Base-by-base conservation (phyloP, 2,113 vertebrate genomes). In the Eclectus roratus region DNA sequence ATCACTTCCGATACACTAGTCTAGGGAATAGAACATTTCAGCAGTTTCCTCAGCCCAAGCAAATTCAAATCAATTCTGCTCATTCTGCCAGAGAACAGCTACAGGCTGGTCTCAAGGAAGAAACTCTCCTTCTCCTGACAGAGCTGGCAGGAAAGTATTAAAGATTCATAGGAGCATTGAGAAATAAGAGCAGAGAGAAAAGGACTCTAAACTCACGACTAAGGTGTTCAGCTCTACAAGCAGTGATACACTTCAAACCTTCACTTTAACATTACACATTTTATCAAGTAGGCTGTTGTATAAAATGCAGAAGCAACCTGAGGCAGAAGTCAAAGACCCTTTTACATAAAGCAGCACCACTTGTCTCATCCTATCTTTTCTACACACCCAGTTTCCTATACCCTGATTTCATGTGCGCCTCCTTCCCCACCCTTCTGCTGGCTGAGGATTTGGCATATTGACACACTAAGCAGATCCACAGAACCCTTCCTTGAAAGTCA, bases 381-480 rank as follows among this genome's bases (percentile, higher is more conserved):
- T 58, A 11, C 28, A 7, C 9, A 28, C 9, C 37, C 61, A 4
- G 6, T 2, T 46, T 15, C 24, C 24, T 10, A 20, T 2, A 3
- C 4, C 9, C 35, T 39, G 11, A 29, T 58, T 27, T 6, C 25
- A 17, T 0, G 0, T 3, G 1, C 46, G 8, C 7, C 43, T 64
- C 29, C 23, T 33, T 74, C 66, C 43, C 43, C 46, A 17, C 12
- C 37, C n/a, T 37, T 6, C n/a, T 79, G 7, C 46, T 44, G 21
- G 5, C 29, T 49, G 17, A 53, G 31, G 12, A 49, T 47, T 25
- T 4, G 2, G 13, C 2, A 24, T 27, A 56, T 58, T 61, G 18
- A 39, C 13, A 13, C 24, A 11, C 13, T 3, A 3, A 19, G 53
- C 10, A 58, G 23, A 2, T 69, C 50, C 6, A 17, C 4, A 6